A percentile compares a stretch with the other conserved stretches of the same genome.
Conservation (phyloP, 1,140 invertebrate genomes). For the Diorhabda elongata region DNA sequence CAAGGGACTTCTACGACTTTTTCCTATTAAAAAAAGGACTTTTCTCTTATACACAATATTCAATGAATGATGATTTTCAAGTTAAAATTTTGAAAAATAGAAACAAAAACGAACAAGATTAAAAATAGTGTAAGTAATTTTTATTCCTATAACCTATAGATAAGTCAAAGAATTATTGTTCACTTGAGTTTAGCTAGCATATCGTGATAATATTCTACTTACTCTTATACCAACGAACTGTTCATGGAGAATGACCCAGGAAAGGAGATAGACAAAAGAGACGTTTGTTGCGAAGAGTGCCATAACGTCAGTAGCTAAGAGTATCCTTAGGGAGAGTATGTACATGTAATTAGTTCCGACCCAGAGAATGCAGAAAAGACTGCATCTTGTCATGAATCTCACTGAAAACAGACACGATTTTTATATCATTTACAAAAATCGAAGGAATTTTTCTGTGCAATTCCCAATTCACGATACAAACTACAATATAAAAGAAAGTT, state of each 20-base stretch:
- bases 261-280: constrained; percentile 87
- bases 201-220: constrained; percentile 49
- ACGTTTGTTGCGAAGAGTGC: constrained; percentile 90
- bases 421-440: no score
- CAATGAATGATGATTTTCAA: not conserved
- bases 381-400: constrained; percentile 78
- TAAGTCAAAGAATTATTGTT: not conserved
- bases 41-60: not conserved
- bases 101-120: not conserved
- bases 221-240: constrained; percentile 94
- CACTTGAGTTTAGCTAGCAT: not conserved
- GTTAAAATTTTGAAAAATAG: not conserved
- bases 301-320: constrained; percentile 87
- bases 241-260: constrained; percentile 93
- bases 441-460: no score
- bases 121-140: no score
- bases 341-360: constrained; percentile 91
- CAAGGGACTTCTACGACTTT: not conserved
- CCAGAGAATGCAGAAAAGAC: constrained; percentile 86
- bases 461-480: not conserved
- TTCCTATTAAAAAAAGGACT: not conserved
- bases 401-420: constrained; percentile 50
- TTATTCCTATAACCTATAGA: not conserved
- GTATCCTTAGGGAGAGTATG: constrained; percentile 75
- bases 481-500: not conserved